A percentile compares a stretch with the other conserved stretches of the same genome.
Conservation (phyloP, 2,113 vertebrate species). For the Perccottus glenii region DNA sequence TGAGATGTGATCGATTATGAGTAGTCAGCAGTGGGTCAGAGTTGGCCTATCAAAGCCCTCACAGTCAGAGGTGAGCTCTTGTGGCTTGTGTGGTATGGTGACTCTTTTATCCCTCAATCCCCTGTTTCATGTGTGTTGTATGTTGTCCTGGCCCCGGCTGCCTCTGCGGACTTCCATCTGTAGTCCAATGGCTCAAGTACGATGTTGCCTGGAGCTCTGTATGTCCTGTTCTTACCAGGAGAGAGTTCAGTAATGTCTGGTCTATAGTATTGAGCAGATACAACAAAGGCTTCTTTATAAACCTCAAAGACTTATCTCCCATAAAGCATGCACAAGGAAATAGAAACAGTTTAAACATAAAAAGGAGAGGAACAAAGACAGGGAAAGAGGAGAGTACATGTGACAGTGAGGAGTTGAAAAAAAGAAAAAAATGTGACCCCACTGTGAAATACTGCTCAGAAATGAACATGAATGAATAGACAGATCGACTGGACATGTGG, state of each 20-base stretch:
- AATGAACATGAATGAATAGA: constrained; percentile 3
- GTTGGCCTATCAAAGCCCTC: constrained; percentile 38
- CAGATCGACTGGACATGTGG: neutral
- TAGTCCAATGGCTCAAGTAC: constrained; percentile 31
- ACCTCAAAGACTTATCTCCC: constrained; percentile 30
- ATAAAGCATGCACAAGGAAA: constrained; percentile 18
- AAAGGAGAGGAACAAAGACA: constrained; percentile 33
- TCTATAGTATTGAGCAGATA: constrained; percentile 42
- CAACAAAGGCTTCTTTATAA: constrained; percentile 50
- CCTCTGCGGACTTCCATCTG: constrained; percentile 28
- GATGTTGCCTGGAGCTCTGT: constrained; percentile 41
- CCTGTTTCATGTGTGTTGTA: constrained; percentile 26
- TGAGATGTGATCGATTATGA: constrained; percentile 71
- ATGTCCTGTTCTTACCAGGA: constrained; percentile 47
- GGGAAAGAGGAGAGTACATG: constrained; percentile 5
- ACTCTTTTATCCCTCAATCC: constrained; percentile 40
- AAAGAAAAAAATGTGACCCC: constrained; percentile 19
- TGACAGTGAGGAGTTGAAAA: constrained; percentile 4
- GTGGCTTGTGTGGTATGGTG: constrained; percentile 23
- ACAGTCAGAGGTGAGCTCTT: constrained; percentile 48
- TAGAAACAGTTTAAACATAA: constrained; percentile 28
- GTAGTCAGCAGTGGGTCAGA: constrained; percentile 42
- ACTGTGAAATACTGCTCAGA: constrained; percentile 33
- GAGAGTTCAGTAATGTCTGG: constrained; percentile 51
- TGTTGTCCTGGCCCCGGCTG: constrained; percentile 49